Evolutionary conservation across 2,888 invertebrate species (phyloP), one percentile per base, ranked within the genome.

Genomic region (Invenusta paracnida): DNA sequence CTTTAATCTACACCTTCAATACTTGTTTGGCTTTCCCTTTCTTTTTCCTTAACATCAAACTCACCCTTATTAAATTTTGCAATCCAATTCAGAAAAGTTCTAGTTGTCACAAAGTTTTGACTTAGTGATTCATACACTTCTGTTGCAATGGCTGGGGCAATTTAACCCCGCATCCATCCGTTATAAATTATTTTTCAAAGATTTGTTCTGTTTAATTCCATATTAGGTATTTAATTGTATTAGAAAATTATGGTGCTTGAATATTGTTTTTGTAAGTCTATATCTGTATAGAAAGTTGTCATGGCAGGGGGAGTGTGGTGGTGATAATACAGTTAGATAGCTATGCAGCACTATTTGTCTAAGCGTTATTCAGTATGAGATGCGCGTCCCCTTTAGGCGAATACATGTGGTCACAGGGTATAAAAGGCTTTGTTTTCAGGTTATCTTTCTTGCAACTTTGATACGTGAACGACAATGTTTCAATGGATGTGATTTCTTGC

Each of bases 211-310:
- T 73, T 73, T 73, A 73, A 73, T 73, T 73, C 73, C 73, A 73
- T n/a, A n/a, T 73, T 73, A 73, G 23, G 73, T 23, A 73, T 73
- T 73, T 73, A 23, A 23, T 73, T 73, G 17, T 73, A 73, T 25
- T 73, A 13, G 73, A 73, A 73, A 73, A 73, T 73, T 73, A 73
- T 73, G 25, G 73, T 2, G 17, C 73, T 73, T 73, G 73, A 73
- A 73, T 73, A 73, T 73, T 73, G 73, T 13, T 73, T 73, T 73
- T 73, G 73, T 73, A 73, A 73, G 73, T 73, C 73, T 73, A 73
- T 73, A 23, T 73, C 27, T 13, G 73, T 73, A 73, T 13, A 73
- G 27, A 73, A 73, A 73, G 73, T 23, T 73, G 73, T 73, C n/a
- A n/a, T n/a, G n/a, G n/a, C n/a, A n/a, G n/a, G n/a, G n/a, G n/a